Base-by-base conservation (phyloP, 2,797 vertebrate species). In the Crocidura indochinensis region DNA sequence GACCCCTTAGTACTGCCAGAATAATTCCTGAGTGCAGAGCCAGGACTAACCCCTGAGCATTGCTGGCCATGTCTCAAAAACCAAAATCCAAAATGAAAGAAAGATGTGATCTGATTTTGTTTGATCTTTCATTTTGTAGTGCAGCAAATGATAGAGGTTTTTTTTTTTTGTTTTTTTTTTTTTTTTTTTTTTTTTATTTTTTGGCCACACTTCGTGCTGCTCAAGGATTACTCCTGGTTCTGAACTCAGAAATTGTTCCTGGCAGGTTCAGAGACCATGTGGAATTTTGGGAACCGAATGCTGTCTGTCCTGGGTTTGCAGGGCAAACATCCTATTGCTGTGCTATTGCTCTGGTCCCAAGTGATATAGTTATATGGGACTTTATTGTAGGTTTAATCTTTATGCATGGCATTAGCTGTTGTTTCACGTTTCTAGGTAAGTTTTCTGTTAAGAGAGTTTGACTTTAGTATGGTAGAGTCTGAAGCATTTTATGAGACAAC, bases 331-430 rank as follows among this genome's bases (percentile, higher is more conserved):
- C 38, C 2, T 38, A 38, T 38, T 38, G 38, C 38, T 38, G 38
- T 38, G 38, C 38, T 38, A 38, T 38, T 5, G 38, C 38, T 38
- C 38, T 38, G 38, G 38, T 5, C 38, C 38, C 15, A 85, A 51
- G 5, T 64, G 75, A 9, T 47, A 0, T 49, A 64, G 65, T n/a
- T 81, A 84, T 2, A 19, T 81, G 62, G 62, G 46, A 24, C 20
- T 20, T 90, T 53, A 29, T 2, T 82, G 10, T 46, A 22, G 27
- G 19, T 80, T 93, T 81, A 51, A 44, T 92, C 51, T 83, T 82
- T 22, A 78, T 31, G 6, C 49, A 22, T 74, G 68, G 60, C 22
- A 20, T 53, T 26, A 64, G 44, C 75, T 64, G 69, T 72, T 17
- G 8, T 3, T 76, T 80, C 24, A 15, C 3, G 29, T 87, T 93